Percentiles rank a stretch among this genome's conserved stretches.
Evolutionary conservation across 2,113 vertebrate species (phyloP).

Genomic region (Mormoops blainvillei): DNA sequence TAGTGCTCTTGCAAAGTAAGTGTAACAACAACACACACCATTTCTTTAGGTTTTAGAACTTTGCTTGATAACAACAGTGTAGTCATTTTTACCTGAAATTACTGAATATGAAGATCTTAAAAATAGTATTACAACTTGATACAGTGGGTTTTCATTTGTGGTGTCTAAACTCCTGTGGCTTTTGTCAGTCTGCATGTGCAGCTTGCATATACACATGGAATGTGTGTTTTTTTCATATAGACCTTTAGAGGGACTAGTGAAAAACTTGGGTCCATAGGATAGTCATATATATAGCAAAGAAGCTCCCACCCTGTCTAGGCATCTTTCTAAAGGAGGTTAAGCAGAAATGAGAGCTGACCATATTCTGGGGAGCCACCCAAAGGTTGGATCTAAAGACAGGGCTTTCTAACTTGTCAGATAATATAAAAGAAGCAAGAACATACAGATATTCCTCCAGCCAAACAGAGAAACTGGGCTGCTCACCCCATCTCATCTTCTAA

Average conservation of each 20-base stretch:
- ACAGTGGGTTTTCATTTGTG: neutral
- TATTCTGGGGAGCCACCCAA: neutral
- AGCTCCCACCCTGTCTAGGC: neutral
- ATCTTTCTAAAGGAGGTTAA: neutral
- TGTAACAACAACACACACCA: constrained; percentile 73
- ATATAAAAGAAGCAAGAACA: neutral
- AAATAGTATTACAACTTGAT: neutral
- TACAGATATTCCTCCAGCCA: neutral
- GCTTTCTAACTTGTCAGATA: neutral
- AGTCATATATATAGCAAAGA: neutral
- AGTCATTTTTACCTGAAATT: neutral
- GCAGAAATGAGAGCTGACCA: neutral
- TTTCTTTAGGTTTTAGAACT: neutral
- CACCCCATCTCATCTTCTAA: neutral
- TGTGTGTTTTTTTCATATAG: neutral
- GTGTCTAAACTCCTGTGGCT: neutral
- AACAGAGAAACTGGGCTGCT: neutral
- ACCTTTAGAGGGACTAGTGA: neutral
- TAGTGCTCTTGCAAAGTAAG: constrained; percentile 98
- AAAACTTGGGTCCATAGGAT: neutral
- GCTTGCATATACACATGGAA: neutral
- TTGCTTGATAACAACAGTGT: neutral
- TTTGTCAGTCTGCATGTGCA: neutral
- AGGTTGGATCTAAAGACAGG: neutral
- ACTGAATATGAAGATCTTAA: neutral